Percentiles rank a stretch among this genome's conserved stretches.
phyloP scores from a whole-genome alignment of 2,113 vertebrate genomes.

The Brachypodius melanocephalos region DNA sequence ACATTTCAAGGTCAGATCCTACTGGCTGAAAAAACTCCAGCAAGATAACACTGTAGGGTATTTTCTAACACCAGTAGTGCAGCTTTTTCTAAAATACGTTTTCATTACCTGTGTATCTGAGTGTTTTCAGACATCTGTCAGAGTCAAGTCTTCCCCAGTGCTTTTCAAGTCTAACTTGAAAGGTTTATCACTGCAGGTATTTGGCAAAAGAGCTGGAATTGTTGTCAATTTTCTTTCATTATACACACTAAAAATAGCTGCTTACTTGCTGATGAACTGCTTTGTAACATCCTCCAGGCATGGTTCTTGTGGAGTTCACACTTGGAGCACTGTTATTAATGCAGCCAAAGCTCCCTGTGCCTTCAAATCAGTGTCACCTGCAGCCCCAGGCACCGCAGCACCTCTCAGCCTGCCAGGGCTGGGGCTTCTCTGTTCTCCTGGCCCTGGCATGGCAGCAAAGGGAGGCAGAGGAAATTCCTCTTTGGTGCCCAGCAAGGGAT shows the following conservation, averaged over 20 bases:
- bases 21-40: background rate
- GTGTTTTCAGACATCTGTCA: background rate
- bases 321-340: background rate
- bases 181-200: background rate
- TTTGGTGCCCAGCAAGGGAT: background rate
- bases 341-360: background rate
- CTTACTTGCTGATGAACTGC: background rate
- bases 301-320: background rate
- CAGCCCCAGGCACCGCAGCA: background rate
- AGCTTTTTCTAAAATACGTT: background rate
- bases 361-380: background rate
- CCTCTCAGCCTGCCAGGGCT: background rate
- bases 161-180: background rate
- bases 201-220: constrained; percentile 15
- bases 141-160: background rate
- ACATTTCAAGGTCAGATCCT: background rate
- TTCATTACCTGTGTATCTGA: background rate
- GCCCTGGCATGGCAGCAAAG: background rate
- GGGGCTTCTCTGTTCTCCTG: background rate
- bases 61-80: background rate
- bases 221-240: constrained; percentile 21
- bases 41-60: background rate
- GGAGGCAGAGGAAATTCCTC: background rate
- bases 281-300: background rate
- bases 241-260: constrained; percentile 8